Evolutionary conservation across 2,113 vertebrate genomes (phyloP).

Genomic region (Aldabrachelys gigantea): DNA sequence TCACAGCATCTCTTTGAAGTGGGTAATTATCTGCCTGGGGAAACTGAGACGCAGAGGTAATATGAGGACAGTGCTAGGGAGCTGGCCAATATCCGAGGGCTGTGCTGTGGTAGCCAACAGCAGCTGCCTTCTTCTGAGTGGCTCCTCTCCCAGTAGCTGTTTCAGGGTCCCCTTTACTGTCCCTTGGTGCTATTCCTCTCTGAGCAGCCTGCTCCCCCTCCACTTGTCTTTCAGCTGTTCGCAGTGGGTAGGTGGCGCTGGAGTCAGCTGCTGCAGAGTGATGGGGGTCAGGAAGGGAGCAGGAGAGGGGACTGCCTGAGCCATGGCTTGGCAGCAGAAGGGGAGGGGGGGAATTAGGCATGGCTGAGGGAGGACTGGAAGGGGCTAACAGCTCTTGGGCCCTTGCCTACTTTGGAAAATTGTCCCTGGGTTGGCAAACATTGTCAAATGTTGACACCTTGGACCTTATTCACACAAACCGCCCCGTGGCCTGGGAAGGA

Average conservation of each 20-base stretch:
- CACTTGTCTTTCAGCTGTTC: neutral
- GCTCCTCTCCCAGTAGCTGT: neutral
- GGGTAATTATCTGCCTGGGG: neutral
- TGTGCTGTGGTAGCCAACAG: accelerated
- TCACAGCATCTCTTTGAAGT: neutral
- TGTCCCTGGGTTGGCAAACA: too few species aligned
- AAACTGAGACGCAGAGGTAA: neutral
- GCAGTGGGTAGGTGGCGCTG: neutral
- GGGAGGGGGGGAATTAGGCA: too few species aligned
- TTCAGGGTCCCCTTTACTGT: neutral
- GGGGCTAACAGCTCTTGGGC: too few species aligned
- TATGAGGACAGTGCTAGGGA: neutral
- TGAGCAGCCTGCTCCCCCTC: neutral
- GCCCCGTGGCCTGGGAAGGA: too few species aligned
- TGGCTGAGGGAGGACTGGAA: neutral
- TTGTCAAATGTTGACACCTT: too few species aligned
- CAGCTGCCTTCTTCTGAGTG: neutral
- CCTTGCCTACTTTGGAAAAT: too few species aligned
- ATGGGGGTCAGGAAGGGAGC: neutral
- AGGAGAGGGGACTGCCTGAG: neutral
- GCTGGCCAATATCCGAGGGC: neutral
- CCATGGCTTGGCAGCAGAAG: neutral
- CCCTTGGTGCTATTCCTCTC: neutral
- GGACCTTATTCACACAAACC: too few species aligned
- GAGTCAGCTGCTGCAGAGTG: neutral